Evolutionary conservation across 53 echinoderm and acorn worm genomes (phyloP).

Genomic region (Stichopus horrens): DNA sequence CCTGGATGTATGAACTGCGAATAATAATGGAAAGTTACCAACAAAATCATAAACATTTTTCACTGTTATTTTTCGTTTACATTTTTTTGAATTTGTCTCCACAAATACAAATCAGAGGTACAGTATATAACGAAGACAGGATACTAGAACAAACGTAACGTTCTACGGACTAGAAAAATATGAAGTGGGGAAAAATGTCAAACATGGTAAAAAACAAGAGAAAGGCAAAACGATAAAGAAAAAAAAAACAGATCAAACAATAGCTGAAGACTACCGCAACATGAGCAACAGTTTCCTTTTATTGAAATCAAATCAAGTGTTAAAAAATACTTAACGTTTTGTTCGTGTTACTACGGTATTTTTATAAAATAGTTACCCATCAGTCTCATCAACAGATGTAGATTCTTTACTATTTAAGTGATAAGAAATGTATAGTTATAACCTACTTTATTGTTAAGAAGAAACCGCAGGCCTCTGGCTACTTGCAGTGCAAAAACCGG

Average conservation of each 20-base stretch:
- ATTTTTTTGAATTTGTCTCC: not conserved
- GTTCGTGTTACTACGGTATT: not conserved
- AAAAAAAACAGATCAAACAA: no score
- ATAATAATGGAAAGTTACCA: not conserved
- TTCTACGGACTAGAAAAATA: not conserved
- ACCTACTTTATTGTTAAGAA: not conserved
- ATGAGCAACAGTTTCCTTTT: not conserved
- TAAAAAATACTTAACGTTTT: no score
- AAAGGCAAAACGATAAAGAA: no score
- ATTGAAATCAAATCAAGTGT: not conserved
- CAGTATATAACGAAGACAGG: not conserved
- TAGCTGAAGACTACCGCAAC: not conserved
- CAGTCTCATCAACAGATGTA: not conserved
- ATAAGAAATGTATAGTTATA: not conserved
- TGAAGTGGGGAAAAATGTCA: no score
- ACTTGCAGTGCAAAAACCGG: not conserved
- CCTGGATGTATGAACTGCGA: not conserved
- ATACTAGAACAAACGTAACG: not conserved
- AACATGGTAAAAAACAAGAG: not conserved
- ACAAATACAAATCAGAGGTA: no score
- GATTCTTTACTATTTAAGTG: not conserved
- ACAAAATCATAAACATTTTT: not conserved
- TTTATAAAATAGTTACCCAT: not conserved
- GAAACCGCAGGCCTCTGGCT: not conserved
- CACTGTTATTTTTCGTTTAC: not conserved